Base-by-base conservation (phyloP, 2,113 vertebrate genomes). In the Gopherus evgoodei region DNA sequence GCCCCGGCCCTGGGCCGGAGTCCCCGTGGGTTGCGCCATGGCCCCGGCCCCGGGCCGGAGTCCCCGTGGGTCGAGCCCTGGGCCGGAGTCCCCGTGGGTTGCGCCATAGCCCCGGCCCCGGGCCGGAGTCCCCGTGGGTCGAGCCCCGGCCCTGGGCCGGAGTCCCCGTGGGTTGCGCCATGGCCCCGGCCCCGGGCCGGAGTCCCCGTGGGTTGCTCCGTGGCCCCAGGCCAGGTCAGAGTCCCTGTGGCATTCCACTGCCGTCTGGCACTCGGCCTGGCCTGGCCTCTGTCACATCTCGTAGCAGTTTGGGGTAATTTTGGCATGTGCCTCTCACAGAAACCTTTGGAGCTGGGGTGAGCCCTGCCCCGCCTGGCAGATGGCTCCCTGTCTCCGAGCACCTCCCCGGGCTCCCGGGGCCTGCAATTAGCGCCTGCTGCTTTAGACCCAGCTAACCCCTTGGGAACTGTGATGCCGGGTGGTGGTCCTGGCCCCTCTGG, bases 101-200 rank as follows among this genome's bases (percentile, higher is more conserved):
- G 5, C 6, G 1, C 35, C 31, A 6, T 4, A 8, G 31, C 35
- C 38, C 52, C 12, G 8, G 31, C 14, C 38, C 52, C 50, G 3
- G 47, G 22, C 29, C 8, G 2, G 19, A 49, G 49, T 47, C 49
- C 49, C 49, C 3, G 11, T 49, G 49, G 11, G 11, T 49, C 49
- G 49, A 3, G 8, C 24, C 56, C 27, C 38, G 0, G 13, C 14
- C 50, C 76, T 42, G 2, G 2, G 3, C 31, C 54, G 11, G 13
- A 35, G 31, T 1, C 1, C 27, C 42, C 35, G 31, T 24, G 8
- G n/a, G n/a, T 38, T 6, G 16, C 4, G 5, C n/a, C 35, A 4
- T 3, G 11, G n/a, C 35, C 11, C 24, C 16, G 19, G 7, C 44
- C 6, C 53, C 22, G 4, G 49, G 4, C 35, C 44, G 5, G 14